These are phyloP conservation scores for Hoplostethus atlanticus DNA, from an alignment of 2,797 vertebrate genomes.

Conservation along the genomic window DNA sequence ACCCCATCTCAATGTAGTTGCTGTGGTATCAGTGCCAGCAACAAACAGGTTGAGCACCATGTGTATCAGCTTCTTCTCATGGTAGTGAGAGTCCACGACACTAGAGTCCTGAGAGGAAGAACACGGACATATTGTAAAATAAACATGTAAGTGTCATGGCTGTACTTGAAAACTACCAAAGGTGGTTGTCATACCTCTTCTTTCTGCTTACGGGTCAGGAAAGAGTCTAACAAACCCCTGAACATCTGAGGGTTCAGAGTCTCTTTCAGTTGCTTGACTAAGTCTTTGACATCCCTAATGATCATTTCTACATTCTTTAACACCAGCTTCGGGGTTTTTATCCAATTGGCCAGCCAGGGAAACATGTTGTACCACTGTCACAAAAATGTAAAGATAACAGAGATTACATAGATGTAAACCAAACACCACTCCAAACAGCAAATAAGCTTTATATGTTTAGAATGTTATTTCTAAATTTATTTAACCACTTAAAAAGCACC, in stretches of 20 bases:
- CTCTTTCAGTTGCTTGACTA: slow-evolving; percentile 3
- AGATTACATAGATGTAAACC: too few species aligned
- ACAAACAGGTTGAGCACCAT: slow-evolving; percentile 45
- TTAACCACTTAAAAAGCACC: too few species aligned
- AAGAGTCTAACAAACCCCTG: slow-evolving; percentile 13
- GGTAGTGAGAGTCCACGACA: slow-evolving; percentile 22
- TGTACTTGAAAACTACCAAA: too few species aligned
- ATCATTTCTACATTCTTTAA: too few species aligned
- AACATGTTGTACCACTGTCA: slow-evolving; percentile 20
- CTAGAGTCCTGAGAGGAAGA: slow-evolving; percentile 21
- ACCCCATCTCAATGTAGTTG: slow-evolving; percentile 45
- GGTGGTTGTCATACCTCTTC: not conserved
- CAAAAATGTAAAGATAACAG: too few species aligned
- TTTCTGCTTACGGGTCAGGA: not conserved
- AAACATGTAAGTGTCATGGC: too few species aligned
- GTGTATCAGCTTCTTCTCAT: slow-evolving; percentile 39
- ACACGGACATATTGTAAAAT: too few species aligned
- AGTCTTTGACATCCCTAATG: not conserved
- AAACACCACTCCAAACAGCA: too few species aligned
- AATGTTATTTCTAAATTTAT: too few species aligned
- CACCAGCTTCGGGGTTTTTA: too few species aligned
- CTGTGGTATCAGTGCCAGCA: slow-evolving; percentile 57
- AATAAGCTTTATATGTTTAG: too few species aligned
- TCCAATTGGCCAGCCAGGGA: slow-evolving; percentile 4
- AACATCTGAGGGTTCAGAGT: slow-evolving; percentile 8